Evolutionary conservation across 2,113 vertebrate species (phyloP), one percentile per base, ranked within the genome.

Genomic region (Campylomormyrus numenius): DNA sequence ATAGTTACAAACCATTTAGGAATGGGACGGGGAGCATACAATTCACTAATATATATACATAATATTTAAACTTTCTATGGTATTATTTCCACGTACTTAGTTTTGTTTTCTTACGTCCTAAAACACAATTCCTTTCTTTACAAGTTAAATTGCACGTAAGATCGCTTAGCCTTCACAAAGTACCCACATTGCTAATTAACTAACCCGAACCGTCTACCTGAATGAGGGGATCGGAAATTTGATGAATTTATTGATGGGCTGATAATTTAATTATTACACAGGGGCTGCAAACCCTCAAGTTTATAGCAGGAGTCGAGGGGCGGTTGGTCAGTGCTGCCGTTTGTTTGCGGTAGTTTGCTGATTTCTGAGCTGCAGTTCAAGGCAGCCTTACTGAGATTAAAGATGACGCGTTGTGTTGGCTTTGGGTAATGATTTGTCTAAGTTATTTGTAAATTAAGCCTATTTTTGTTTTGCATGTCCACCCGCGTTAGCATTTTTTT

Each of bases 381-480:
- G 0, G 49, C 85, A 87, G 50, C 27, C 50, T n/a, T 27, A 7
- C 50, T 56, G 13, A 31, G 48, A 17, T 89, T 15, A 52, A 87
- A n/a, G 31, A 95, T 95, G 95, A 91, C 56, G 39, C 3, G 7
- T n/a, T 86, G 89, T 31, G 80, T 88, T 53, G 46, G 39, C 88
- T 45, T 91, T 31, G 52, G 95, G 95, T 95, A 90, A 70, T 94
- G 93, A 62, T 42, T 19, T 62, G 45, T 19, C 1, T 1, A 42
- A 0, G 35, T 39, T 8, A 7, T 80, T 39, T 70, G 62, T 31
- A 13, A 70, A 70, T 70, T 70, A 70, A 70, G 24, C 1, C 62
- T 27, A 0, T 70, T 27, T 66, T 62, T 62, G 2, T 62, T 31
- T 70, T 31, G 27, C n/a, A 39, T 62, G 46, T 42, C 2, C 0